These are phyloP conservation scores for Mimachlamys varia DNA, from an alignment of 2,888 invertebrate species.

Conservation along the genomic window DNA sequence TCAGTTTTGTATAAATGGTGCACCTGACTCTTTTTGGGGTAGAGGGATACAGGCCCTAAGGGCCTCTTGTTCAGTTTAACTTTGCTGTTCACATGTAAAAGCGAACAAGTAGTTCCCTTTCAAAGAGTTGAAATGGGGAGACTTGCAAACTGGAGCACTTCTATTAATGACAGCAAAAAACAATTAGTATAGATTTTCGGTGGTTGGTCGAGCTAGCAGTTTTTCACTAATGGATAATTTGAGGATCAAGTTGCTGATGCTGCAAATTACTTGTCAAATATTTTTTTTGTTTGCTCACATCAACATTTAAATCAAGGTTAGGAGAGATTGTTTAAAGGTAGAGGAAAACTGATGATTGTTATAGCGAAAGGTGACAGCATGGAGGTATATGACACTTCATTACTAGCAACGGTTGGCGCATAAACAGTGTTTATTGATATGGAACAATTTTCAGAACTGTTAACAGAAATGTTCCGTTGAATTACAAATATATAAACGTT, in stretches of 20 bases:
- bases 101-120: not conserved
- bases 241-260: conserved; percentile 17
- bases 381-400: not conserved
- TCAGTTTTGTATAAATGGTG: too few relatives aligned
- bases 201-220: not conserved
- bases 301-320: conserved; percentile 20
- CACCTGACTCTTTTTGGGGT: too few relatives aligned
- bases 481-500: conserved; percentile 26
- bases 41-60: too few relatives aligned
- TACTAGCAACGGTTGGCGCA: not conserved
- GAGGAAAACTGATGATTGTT: not conserved
- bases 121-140: not conserved
- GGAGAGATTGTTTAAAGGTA: not conserved
- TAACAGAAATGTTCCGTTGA: not conserved
- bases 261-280: not conserved
- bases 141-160: not conserved
- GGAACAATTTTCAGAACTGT: not conserved
- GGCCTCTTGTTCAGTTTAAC: too few relatives aligned
- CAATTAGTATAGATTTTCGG: conserved; percentile 39
- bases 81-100: not conserved
- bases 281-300: too few relatives aligned
- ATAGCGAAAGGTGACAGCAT: not conserved
- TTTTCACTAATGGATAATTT: conserved; percentile 37
- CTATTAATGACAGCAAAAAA: not conserved
- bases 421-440: conserved; percentile 22